A percentile compares a stretch with the other conserved stretches of the same genome.
phyloP scores from a whole-genome alignment of 2,888 invertebrate genomes.

The Cataglyphis cursor region DNA sequence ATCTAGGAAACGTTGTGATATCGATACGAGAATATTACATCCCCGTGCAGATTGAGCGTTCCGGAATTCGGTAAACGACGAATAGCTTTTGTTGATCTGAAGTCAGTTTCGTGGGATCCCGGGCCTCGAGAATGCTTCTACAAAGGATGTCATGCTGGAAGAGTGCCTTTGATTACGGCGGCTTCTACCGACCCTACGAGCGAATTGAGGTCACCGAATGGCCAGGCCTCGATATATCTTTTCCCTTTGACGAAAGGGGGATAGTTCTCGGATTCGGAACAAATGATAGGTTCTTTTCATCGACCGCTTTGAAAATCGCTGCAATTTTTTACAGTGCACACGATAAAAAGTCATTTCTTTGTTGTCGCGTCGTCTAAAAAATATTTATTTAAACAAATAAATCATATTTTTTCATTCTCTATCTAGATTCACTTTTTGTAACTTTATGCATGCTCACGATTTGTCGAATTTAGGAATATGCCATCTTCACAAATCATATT shows the following conservation, averaged over 20 bases:
- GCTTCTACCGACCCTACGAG: constrained; percentile 3
- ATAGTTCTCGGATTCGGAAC: constrained; percentile 17
- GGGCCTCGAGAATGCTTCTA: constrained; percentile 21
- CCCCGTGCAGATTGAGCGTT: not conserved
- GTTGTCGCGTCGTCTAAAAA: not conserved
- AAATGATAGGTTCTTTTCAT: not conserved
- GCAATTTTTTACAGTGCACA: constrained; percentile 24
- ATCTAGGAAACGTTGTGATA: not conserved
- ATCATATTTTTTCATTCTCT: not conserved
- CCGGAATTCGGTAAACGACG: not conserved
- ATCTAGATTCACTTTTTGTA: not conserved
- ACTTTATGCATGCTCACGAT: not conserved
- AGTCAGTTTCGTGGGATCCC: constrained; percentile 48
- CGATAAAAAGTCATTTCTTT: constrained; percentile 35
- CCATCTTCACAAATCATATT: not conserved
- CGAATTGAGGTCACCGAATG: constrained; percentile 49
- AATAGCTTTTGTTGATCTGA: constrained; percentile 47
- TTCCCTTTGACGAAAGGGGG: constrained; percentile 27
- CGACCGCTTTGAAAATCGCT: constrained; percentile 21
- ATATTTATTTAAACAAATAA: constrained; percentile 24
- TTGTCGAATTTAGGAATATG: not conserved
- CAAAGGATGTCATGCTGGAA: constrained; percentile 46
- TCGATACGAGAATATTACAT: constrained; percentile 1
- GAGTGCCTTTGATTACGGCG: constrained; percentile 47
- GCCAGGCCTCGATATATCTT: constrained; percentile 27